Base-by-base conservation (phyloP, 2,797 vertebrate species). In the Cuculus canorus region DNA sequence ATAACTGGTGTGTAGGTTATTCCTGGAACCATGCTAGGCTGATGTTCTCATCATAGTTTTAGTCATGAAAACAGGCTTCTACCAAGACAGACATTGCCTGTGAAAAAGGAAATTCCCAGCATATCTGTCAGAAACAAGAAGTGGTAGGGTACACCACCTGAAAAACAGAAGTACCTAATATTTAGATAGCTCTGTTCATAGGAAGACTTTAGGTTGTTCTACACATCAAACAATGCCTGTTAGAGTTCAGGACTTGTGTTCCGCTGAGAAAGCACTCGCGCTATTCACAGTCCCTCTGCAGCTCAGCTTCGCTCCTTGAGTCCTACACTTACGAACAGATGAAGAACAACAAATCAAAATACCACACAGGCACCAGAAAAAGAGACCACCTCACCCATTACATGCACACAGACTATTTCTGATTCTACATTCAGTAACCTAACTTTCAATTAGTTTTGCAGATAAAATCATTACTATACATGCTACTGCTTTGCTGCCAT, bases 31-130 rank as follows among this genome's bases (percentile, higher is more conserved):
- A 66, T 32, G 43, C 37, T 82, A 92, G 63, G 82, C 33, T 70
- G 39, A 95, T 94, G 85, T 59, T 95, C 92, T 96, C 95, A 96
- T 95, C 81, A 69, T 11, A 95, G 94, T n/a, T 97, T 97, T 92
- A 97, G 94, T 97, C 97, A 97, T 96, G 96, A 93, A 97, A 97
- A 97, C 91, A 70, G 45, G 63, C 88, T 95, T 91, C 82, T 56
- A 95, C 73, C 80, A 72, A 90, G 90, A 63, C 80, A 82, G 41
- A 90, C 88, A 92, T 92, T 93, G 93, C 92, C 89, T 94, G 79
- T n/a, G 70, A 91, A 94, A 90, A 96, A 95, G 77, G 92, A 92
- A 96, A 95, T 95, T 95, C 96, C 83, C 56, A 65, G 69, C 82
- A 47, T 91, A 71, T 86, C 89, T 95, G 72, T 73, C 65, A 95